phyloP scores from a whole-genome alignment of 2,888 invertebrate species.

The Acanthosepion pharaonis region DNA sequence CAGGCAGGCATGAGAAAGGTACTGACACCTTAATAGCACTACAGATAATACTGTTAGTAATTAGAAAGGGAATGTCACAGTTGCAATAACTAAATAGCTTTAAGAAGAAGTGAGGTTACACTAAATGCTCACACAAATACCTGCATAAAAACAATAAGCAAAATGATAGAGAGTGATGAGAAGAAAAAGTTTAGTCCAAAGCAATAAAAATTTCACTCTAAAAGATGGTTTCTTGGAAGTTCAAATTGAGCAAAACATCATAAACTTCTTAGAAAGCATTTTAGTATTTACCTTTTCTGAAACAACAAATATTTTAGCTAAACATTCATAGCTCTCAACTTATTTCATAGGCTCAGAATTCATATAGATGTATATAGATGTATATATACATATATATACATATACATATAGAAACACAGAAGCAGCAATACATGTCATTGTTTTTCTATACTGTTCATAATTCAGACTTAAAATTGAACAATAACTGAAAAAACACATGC shows the following conservation, averaged over 20 bases:
- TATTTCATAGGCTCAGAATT: conserved; percentile 33
- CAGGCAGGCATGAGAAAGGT: conserved; percentile 4
- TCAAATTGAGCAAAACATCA: conserved; percentile 33
- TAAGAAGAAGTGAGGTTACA: conserved; percentile 33
- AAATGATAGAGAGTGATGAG: conserved; percentile 22
- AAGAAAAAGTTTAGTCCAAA: conserved; percentile 33
- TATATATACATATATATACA: conserved; percentile 33
- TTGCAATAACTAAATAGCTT: conserved; percentile 33
- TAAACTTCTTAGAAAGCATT: conserved; percentile 33
- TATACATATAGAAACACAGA: conserved; percentile 33
- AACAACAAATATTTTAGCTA: conserved; percentile 33
- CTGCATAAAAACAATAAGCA: conserved; percentile 33
- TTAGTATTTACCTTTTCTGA: conserved; percentile 33
- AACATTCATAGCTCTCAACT: conserved; percentile 33
- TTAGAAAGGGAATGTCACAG: conserved; percentile 23
- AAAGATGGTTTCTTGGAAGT: conserved; percentile 33
- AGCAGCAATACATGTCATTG: conserved; percentile 33
- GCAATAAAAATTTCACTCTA: conserved; percentile 33
- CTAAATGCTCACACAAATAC: conserved; percentile 33
- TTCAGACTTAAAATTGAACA: conserved; percentile 33
- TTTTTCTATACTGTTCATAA: conserved; percentile 33
- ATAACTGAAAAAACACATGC: conserved; percentile 33
- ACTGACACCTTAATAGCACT: conserved; percentile 33
- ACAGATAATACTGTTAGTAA: conserved; percentile 13
- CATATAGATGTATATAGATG: conserved; percentile 33